Percentiles rank a stretch among this genome's conserved stretches.
Conservation (phyloP, 2,113 vertebrate genomes). For the Paralichthys olivaceus region DNA sequence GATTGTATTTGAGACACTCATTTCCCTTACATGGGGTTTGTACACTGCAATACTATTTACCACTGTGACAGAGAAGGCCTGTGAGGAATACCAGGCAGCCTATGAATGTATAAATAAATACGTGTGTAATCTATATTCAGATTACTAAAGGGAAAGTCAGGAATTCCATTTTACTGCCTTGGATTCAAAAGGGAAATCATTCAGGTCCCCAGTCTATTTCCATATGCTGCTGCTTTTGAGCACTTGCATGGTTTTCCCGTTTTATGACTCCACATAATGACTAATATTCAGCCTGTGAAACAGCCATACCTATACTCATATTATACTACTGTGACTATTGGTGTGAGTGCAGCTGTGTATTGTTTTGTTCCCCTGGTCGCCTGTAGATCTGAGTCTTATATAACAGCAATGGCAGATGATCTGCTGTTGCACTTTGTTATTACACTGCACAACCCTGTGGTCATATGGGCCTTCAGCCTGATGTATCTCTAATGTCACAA, state of each 20-base stretch:
- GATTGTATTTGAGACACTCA: constrained; percentile 67
- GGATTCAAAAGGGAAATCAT: constrained; percentile 72
- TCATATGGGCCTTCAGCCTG: constrained; percentile 40
- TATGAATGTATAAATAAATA: constrained; percentile 76
- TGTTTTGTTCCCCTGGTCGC: constrained; percentile 44
- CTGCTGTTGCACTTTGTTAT: constrained; percentile 44
- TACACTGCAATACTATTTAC: constrained; percentile 49
- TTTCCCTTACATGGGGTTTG: constrained; percentile 66
- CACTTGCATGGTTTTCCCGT: constrained; percentile 42
- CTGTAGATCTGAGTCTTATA: constrained; percentile 59
- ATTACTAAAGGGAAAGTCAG: constrained; percentile 70
- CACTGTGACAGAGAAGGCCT: constrained; percentile 25
- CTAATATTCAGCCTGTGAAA: constrained; percentile 67
- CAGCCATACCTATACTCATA: constrained; percentile 54
- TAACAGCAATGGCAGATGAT: constrained; percentile 58
- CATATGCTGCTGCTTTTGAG: constrained; percentile 52
- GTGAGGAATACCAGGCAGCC: constrained; percentile 40
- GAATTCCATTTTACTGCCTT: constrained; percentile 64
- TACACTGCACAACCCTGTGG: constrained; percentile 44
- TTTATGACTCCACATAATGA: constrained; percentile 72
- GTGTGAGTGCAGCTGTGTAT: constrained; percentile 48
- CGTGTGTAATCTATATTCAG: constrained; percentile 70
- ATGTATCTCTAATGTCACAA: constrained; percentile 63
- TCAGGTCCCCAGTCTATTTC: constrained; percentile 58
- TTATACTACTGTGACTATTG: constrained; percentile 58